Evolutionary conservation across 2,797 vertebrate species (phyloP).

Genomic region (Bucorvus abyssinicus): DNA sequence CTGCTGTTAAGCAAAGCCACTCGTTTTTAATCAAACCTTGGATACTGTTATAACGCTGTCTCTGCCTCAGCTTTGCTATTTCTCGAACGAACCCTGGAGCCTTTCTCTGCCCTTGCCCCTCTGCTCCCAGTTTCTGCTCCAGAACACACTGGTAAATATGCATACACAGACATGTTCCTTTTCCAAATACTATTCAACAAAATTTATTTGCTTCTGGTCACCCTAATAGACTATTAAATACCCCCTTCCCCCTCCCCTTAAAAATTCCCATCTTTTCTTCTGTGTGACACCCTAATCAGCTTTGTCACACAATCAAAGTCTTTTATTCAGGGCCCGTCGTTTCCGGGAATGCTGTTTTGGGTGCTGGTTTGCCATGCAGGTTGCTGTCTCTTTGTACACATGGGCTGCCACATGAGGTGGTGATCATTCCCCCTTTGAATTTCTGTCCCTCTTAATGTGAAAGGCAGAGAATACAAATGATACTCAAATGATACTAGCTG

Average conservation of each 20-base stretch:
- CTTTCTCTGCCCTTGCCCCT: background rate
- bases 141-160: background rate
- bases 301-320: accelerated
- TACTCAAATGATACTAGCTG: background rate
- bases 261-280: background rate
- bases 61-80: background rate
- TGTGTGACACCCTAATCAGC: background rate
- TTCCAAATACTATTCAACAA: background rate
- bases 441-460: background rate
- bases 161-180: background rate
- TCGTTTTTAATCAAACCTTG: background rate
- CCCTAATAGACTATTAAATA: background rate
- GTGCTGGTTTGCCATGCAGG: background rate
- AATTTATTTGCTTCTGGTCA: background rate
- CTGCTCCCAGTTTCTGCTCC: background rate
- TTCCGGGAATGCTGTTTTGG: background rate
- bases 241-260: accelerated
- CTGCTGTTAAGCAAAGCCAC: background rate
- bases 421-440: background rate
- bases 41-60: background rate
- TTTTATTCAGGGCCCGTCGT: background rate
- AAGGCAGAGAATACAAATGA: background rate
- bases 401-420: background rate
- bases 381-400: background rate
- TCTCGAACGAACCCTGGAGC: background rate